Percentiles rank a stretch among this genome's conserved stretches.
Evolutionary conservation across 1,140 invertebrate species (phyloP).

Genomic region (Drosophila prosaltans): DNA sequence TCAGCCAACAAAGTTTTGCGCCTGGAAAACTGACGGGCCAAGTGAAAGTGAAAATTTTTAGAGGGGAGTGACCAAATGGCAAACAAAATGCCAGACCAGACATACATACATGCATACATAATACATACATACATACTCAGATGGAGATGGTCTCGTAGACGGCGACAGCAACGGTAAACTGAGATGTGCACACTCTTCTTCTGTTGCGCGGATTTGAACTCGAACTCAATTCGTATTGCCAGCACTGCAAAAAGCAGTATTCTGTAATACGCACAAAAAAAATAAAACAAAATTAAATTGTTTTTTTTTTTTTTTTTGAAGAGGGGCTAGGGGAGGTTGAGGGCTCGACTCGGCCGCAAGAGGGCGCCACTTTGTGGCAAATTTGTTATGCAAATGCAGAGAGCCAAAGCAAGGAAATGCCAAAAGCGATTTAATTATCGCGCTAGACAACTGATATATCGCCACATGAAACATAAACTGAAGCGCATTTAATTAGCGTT

Average conservation of each 20-base stretch:
- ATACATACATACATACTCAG: background rate
- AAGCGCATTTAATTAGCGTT: slow-evolving; percentile 81
- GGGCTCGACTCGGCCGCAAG: background rate
- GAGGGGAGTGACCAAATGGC: slow-evolving; percentile 56
- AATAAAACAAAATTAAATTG: background rate
- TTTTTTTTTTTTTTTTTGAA: background rate
- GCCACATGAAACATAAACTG: slow-evolving; percentile 81
- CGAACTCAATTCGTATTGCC: slow-evolving; percentile 58
- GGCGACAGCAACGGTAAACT: background rate
- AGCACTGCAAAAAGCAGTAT: slow-evolving; percentile 36
- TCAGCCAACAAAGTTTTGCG: slow-evolving; percentile 73
- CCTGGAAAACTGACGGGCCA: slow-evolving; percentile 71
- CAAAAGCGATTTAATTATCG: slow-evolving; percentile 77
- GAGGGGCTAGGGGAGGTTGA: background rate
- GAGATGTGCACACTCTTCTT: background rate
- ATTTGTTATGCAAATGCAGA: slow-evolving; percentile 78
- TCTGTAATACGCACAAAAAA: background rate
- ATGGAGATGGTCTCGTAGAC: background rate
- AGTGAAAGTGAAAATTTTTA: slow-evolving; percentile 77
- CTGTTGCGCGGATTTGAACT: slow-evolving; percentile 67
- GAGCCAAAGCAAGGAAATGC: slow-evolving; percentile 19
- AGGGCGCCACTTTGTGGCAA: slow-evolving; percentile 34
- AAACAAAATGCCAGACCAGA: slow-evolving; percentile 56
- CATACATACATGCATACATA: slow-evolving; percentile 4
- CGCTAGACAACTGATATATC: slow-evolving; percentile 81